These are phyloP conservation scores for Globodera ellingtonae DNA, from an alignment of 1,140 invertebrate species.

Conservation along the genomic window DNA sequence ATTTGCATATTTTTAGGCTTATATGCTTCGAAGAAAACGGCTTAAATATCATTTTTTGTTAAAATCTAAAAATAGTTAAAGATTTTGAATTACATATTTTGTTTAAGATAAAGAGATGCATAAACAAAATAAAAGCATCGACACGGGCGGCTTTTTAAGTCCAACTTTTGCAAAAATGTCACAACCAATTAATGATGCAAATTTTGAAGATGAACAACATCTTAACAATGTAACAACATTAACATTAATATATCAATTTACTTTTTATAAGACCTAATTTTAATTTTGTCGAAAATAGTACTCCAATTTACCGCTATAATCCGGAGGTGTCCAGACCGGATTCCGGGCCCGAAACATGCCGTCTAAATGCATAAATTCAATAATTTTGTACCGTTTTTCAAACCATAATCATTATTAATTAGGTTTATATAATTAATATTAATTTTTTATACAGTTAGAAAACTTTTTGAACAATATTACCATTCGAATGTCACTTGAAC, in stretches of 20 bases:
- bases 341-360: background rate
- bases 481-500: background rate
- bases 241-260: background rate
- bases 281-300: too few species aligned
- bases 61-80: background rate
- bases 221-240: background rate
- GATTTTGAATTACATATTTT: too few species aligned
- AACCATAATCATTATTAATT: background rate
- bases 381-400: background rate
- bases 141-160: background rate
- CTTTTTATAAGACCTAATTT: too few species aligned
- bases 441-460: background rate
- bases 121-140: background rate
- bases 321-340: too few species aligned
- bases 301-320: background rate
- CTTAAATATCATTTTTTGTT: too few species aligned
- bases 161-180: background rate
- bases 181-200: background rate
- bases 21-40: too few species aligned
- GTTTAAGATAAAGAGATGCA: background rate
- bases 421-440: background rate
- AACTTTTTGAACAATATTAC: background rate
- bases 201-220: background rate
- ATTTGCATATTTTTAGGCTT: background rate
- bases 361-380: background rate